Percentiles rank a stretch among this genome's conserved stretches.
phyloP scores from a whole-genome alignment of 37 sponge, comb jelly and placozoan genomes.

The Diacarnus erythraeanus region DNA sequence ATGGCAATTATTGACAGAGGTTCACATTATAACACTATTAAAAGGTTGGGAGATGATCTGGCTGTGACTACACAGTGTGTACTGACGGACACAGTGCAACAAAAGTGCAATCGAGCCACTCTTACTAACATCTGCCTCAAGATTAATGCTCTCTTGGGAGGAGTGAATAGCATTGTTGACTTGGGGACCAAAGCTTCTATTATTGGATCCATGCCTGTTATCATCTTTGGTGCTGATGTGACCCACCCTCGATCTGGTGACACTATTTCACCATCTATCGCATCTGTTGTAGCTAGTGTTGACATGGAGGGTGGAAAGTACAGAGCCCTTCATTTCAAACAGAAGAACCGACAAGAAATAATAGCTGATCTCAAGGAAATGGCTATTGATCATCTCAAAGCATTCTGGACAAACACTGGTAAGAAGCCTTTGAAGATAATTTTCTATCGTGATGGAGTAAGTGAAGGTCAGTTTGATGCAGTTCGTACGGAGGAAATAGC shows the following conservation, averaged over 20 bases:
- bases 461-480: slow-evolving; percentile 85
- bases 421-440: slow-evolving; percentile 70
- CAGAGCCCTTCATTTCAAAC: slow-evolving; percentile 6
- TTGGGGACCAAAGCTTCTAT: not conserved
- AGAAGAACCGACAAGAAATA: slow-evolving; percentile 36
- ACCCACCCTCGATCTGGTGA: slow-evolving; percentile 69
- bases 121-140: slow-evolving; percentile 23
- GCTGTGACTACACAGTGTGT: slow-evolving; percentile 52
- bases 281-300: slow-evolving; percentile 51
- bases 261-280: slow-evolving; percentile 66
- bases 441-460: slow-evolving; percentile 88
- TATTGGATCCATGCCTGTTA: slow-evolving; percentile 42
- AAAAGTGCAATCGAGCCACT: slow-evolving; percentile 54
- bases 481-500: slow-evolving; percentile 31
- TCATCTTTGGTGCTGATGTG: slow-evolving; percentile 83
- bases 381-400: slow-evolving; percentile 53
- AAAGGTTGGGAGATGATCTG: slow-evolving; percentile 62
- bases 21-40: slow-evolving; percentile 28
- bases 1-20: slow-evolving; percentile 26
- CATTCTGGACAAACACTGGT: slow-evolving; percentile 38
- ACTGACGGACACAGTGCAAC: slow-evolving; percentile 51
- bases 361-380: slow-evolving; percentile 33
- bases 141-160: slow-evolving; percentile 80
- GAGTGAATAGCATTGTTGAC: slow-evolving; percentile 58
- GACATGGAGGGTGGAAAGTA: slow-evolving; percentile 9